These are phyloP conservation scores for Watsonalla cultraria DNA, from an alignment of 2,888 invertebrate species.

Conservation along the genomic window DNA sequence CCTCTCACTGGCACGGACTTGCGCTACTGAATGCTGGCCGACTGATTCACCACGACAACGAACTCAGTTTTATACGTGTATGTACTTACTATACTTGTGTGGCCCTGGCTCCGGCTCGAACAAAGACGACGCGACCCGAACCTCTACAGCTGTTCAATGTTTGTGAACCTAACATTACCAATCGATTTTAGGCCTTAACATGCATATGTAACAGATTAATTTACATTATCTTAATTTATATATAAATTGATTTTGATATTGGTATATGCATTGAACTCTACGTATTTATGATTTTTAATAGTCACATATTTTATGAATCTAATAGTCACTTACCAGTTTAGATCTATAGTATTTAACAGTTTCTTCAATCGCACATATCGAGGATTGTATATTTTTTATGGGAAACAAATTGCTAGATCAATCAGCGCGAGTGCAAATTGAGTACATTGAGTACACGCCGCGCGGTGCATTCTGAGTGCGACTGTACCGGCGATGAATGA, in stretches of 20 bases:
- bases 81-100: conserved; percentile 30
- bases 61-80: conserved; percentile 35
- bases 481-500: conserved; percentile 47
- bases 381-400: background rate
- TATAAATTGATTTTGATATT: too few relatives aligned
- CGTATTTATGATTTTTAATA: too few relatives aligned
- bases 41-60: conserved; percentile 51
- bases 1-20: conserved; percentile 20
- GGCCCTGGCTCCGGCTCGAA: conserved; percentile 37
- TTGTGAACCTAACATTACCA: conserved; percentile 56
- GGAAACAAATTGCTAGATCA: conserved; percentile 19
- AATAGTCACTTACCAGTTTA: too few relatives aligned
- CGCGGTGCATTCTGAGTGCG: conserved; percentile 60
- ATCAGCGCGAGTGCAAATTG: conserved; percentile 34
- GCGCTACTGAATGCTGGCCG: conserved; percentile 29
- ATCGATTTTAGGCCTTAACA: conserved; percentile 52
- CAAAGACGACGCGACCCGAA: conserved; percentile 56
- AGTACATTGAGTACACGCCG: conserved; percentile 35
- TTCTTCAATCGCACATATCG: too few relatives aligned
- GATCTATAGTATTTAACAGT: too few relatives aligned
- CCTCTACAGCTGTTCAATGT: conserved; percentile 71
- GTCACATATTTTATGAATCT: too few relatives aligned
- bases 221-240: background rate
- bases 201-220: background rate
- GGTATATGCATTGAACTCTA: too few relatives aligned